Conservation (phyloP, 2,797 vertebrate species). For the Calcarius lapponicus region DNA sequence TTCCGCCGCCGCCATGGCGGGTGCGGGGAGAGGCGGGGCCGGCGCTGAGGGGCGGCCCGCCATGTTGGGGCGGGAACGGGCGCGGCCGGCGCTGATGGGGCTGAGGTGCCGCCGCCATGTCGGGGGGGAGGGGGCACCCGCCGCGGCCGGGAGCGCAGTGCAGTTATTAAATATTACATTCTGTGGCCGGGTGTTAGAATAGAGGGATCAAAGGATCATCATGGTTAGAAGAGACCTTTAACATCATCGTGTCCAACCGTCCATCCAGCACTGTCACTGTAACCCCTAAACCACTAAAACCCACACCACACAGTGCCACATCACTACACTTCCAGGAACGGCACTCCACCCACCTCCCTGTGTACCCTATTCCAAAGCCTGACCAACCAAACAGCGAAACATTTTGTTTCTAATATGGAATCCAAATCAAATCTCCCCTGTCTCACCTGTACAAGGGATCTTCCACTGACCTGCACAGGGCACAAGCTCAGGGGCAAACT, state of each 20-base stretch:
- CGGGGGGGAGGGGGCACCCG: not conserved
- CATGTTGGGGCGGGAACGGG: not conserved
- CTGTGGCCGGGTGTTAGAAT: not conserved
- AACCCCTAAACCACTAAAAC: not conserved
- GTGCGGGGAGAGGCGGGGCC: not conserved
- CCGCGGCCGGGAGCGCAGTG: fast-evolving
- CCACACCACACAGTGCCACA: not conserved
- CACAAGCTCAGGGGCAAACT: too few relatives aligned
- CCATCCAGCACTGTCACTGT: too few relatives aligned
- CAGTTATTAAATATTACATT: fast-evolving
- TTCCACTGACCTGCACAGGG: fast-evolving
- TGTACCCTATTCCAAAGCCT: not conserved
- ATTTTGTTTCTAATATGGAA: not conserved
- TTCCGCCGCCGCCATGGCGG: conserved; percentile 30
- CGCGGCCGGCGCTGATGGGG: not conserved
- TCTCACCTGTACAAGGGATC: not conserved
- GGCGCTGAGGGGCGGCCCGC: not conserved
- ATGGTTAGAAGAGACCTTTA: not conserved
- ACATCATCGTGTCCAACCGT: not conserved
- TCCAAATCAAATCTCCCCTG: not conserved
- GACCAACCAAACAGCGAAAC: fast-evolving
- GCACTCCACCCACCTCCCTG: not conserved
- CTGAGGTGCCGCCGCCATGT: not conserved
- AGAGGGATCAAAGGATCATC: not conserved
- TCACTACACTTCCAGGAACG: fast-evolving